Base-by-base conservation (phyloP, 2,113 vertebrate genomes). In the Ornithorhynchus anatinus region DNA sequence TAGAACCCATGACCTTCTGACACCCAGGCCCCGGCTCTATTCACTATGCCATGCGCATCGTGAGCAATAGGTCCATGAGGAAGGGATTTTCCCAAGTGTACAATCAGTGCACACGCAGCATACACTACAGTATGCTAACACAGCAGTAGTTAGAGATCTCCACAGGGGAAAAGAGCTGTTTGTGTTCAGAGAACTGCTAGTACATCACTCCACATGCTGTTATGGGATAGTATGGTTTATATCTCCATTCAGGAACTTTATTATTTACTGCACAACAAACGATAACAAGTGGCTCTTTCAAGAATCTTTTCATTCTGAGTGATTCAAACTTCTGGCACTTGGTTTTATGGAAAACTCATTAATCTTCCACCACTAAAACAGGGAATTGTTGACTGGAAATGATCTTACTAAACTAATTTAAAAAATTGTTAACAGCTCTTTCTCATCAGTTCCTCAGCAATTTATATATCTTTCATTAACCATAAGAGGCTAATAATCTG, bases 261-360 rank as follows among this genome's bases (percentile, higher is more conserved):
- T 78, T 89, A 86, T 89, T 86, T 89, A 80, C 88, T 82, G 61
- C 87, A 89, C 91, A 91, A 83, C 80, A 89, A 87, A 89, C 82
- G 80, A 86, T 84, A 90, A 86, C 76, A 84, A 89, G 83, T 82
- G 77, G 78, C 83, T 92, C 85, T 91, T 92, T 88, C 91, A 92
- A 77, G 68, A 77, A 80, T 73, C 14, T 66, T 71, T 90, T 90
- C 77, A 84, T 78, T 89, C 81, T n/a, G 82, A 89, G 78, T 86
- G 88, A 92, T 87, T 90, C 88, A 90, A 90, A 90, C 79, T 83
- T 92, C 86, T 92, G 92, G 90, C 89, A 88, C 83, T 88, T 84
- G 60, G 76, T 84, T 89, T 90, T 36, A 67, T 87, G 91, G 89
- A 92, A 92, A 93, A 92, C 86, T 20, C 79, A 91, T 92, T 80